A percentile compares a stretch with the other conserved stretches of the same genome.
Conservation (phyloP, 2,113 vertebrate species). For the Phalacrocorax carbo region DNA sequence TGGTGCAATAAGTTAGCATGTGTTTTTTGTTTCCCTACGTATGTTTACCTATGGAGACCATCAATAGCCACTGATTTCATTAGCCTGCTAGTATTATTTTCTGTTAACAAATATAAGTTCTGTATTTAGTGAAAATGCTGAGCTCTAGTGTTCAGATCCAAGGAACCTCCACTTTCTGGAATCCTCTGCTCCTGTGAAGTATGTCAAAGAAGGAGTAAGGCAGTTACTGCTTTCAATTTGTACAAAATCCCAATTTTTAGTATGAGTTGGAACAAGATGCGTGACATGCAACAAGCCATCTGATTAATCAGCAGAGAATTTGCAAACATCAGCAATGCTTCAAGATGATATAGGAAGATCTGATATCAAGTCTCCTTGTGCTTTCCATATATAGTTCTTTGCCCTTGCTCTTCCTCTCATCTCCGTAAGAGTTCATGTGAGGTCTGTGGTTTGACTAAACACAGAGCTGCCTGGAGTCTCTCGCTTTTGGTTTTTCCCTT, state of each 20-base stretch:
- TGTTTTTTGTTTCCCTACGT: not conserved
- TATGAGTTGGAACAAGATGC: not conserved
- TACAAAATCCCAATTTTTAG: not conserved
- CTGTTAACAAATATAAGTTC: not conserved
- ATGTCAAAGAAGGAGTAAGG: not conserved
- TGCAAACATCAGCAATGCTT: slow-evolving; percentile 29
- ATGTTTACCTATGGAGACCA: not conserved
- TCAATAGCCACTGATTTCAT: not conserved
- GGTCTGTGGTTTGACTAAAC: slow-evolving; percentile 4
- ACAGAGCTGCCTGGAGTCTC: not conserved
- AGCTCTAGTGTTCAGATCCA: not conserved
- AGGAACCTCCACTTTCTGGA: not conserved
- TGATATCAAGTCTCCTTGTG: not conserved
- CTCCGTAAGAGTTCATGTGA: not conserved
- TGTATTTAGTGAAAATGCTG: not conserved
- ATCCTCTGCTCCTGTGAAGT: not conserved
- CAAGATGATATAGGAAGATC: slow-evolving; percentile 20
- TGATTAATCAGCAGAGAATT: slow-evolving; percentile 49
- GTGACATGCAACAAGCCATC: not conserved
- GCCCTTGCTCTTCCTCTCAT: not conserved
- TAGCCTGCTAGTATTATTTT: not conserved
- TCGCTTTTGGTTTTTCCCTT: not conserved
- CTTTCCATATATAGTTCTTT: slow-evolving; percentile 39
- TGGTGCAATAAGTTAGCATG: not conserved
- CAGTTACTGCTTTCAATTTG: not conserved